phyloP scores from a whole-genome alignment of 2,888 invertebrate species.

The Cephus runcator region DNA sequence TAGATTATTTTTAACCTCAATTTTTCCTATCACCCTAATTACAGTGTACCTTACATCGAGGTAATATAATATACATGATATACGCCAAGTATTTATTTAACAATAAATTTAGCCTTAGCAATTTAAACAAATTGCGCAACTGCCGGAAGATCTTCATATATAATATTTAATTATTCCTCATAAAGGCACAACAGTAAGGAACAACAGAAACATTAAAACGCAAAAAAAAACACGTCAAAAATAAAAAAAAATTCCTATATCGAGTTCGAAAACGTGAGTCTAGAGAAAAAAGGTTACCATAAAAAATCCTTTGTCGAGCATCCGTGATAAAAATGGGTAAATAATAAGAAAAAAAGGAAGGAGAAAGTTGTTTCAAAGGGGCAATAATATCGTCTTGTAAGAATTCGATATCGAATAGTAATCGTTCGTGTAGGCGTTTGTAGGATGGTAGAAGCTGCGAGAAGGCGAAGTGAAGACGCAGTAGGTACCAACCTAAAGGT shows the following conservation, averaged over 20 bases:
- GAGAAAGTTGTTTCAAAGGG: background rate
- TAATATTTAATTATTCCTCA: background rate
- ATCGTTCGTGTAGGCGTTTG: constrained; percentile 24
- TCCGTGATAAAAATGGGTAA: background rate
- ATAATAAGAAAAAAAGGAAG: background rate
- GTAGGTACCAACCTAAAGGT: constrained; percentile 37
- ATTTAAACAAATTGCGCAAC: background rate
- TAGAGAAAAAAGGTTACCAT: no score
- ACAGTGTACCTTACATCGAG: background rate
- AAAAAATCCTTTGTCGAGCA: background rate
- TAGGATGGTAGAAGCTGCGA: constrained; percentile 22
- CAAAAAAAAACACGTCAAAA: background rate
- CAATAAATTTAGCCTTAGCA: background rate
- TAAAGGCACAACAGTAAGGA: background rate
- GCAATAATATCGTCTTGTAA: constrained; percentile 1
- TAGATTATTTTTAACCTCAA: background rate
- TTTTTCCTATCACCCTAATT: background rate
- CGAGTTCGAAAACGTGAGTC: background rate
- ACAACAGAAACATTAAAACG: background rate
- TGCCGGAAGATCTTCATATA: background rate
- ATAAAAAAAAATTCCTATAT: background rate
- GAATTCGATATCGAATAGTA: background rate
- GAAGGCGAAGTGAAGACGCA: constrained; percentile 27
- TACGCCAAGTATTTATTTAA: background rate
- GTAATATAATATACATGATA: background rate